Percentiles rank a stretch among this genome's conserved stretches.
Conservation (phyloP, 2,888 invertebrate genomes). For the Lasiommata megera region DNA sequence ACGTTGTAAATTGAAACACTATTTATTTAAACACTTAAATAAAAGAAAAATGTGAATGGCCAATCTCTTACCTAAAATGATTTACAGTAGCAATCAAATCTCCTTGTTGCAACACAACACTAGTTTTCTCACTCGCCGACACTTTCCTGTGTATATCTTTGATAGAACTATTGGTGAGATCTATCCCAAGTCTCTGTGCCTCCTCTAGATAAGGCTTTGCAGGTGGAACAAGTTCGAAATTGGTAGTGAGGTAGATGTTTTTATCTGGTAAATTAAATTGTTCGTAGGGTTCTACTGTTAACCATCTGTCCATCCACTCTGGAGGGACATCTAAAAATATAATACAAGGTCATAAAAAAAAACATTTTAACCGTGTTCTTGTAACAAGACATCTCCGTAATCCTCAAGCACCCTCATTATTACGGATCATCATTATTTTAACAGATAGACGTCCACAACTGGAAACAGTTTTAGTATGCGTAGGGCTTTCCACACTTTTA, state of each 20-base stretch:
- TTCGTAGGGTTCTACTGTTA: constrained; percentile 72
- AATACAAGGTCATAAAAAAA: background rate
- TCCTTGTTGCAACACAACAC: constrained; percentile 47
- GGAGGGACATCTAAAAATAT: constrained; percentile 78
- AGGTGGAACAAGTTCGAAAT: constrained; percentile 83
- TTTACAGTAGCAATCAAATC: constrained; percentile 67
- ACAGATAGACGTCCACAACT: no score
- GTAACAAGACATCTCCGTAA: no score
- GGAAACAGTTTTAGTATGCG: no score
- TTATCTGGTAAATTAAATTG: constrained; percentile 86
- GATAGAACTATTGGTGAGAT: constrained; percentile 45
- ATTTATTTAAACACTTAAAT: background rate
- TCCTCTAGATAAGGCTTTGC: constrained; percentile 53
- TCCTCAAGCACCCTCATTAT: no score
- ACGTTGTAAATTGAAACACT: no score
- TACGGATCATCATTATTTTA: no score
- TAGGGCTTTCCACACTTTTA: no score
- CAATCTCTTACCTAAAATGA: constrained; percentile 57
- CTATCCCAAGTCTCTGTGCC: constrained; percentile 51
- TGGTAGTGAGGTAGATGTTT: constrained; percentile 87
- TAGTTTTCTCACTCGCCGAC: constrained; percentile 29
- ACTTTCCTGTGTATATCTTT: constrained; percentile 63
- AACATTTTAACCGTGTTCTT: no score
- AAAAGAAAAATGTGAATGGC: no score
- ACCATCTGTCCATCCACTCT: constrained; percentile 84